Evolutionary conservation across 2,113 vertebrate species (phyloP), one percentile per base, ranked within the genome.

Genomic region (Spheniscus mendiculus): DNA sequence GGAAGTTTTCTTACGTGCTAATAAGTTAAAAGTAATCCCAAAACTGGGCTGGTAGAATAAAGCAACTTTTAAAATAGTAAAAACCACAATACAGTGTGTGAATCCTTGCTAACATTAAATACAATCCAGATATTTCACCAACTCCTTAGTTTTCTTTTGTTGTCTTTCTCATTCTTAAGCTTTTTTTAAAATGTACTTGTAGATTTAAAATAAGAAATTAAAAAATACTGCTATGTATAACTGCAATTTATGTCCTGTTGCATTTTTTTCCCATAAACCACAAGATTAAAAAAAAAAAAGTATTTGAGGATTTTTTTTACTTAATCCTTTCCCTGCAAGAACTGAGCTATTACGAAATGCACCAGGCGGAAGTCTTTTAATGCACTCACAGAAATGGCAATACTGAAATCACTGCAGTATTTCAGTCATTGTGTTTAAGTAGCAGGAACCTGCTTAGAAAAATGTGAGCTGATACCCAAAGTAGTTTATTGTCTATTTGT

Each of bases 281-380:
- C 11, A 81, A 76, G 42, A 78, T 74, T 49, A 2, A 62, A 52
- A 52, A 29, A 38, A 55, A 50, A 67, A 59, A 18, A 16, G 23
- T 18, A 61, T 73, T 91, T 82, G 45, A 87, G 47, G 40, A 27
- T 81, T 86, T 83, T 83, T 87, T 76, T 27, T 30, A 21, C 45
- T 90, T 92, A 92, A 91, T 96, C 67, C 36, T 87, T 87, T 61
- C 89, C 65, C 62, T 83, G 65, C 44, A 76, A 87, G 78, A 83
- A 66, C 89, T 90, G 87, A 87, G 47, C 81, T 87, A 20, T 85
- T 82, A 85, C 85, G 84, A 79, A 95, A 26, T 38, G 80, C 84
- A 87, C 70, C 66, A 61, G 71, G 71, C 11, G 0, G 49, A 74
- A 91, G 52, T 44, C 56, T 87, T 71, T 38, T 55, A 71, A 59